Percentiles rank a stretch among this genome's conserved stretches.
phyloP scores from a whole-genome alignment of 2,113 vertebrate species.

The Elephantulus edwardii region DNA sequence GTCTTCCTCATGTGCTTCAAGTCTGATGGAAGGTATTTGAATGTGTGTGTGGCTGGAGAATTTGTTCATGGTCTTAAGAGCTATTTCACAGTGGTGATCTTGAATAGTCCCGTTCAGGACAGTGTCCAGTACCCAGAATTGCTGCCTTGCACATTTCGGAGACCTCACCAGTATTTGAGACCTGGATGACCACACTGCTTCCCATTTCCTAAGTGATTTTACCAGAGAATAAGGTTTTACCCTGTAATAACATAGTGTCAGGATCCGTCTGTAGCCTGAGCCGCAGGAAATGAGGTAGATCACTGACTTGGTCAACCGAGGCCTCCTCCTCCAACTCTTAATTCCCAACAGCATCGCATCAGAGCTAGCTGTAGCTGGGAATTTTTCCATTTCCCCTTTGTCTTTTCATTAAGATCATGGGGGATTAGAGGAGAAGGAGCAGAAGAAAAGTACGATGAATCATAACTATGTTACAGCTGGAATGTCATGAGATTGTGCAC shows the following conservation, averaged over 20 bases:
- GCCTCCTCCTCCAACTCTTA: neutral
- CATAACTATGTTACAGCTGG: neutral
- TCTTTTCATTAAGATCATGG: constrained; percentile 21
- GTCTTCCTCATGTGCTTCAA: neutral
- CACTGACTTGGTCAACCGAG: neutral
- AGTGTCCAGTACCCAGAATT: neutral
- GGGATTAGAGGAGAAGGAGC: neutral
- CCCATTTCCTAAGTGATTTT: constrained; percentile 35
- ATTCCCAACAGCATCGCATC: neutral
- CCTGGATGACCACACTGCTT: constrained; percentile 33
- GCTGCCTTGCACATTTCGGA: constrained; percentile 36
- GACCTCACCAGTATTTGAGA: constrained; percentile 43
- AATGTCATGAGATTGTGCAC: neutral
- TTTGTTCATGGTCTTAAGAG: neutral
- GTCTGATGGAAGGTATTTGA: constrained; percentile 37
- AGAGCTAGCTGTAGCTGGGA: neutral
- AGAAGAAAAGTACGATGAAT: neutral
- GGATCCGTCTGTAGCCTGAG: constrained; percentile 23
- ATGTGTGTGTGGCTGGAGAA: constrained; percentile 3
- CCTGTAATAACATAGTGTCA: neutral
- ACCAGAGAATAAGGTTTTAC: constrained; percentile 35
- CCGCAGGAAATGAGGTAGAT: neutral
- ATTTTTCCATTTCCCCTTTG: constrained; percentile 5
- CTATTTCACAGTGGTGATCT: constrained; percentile 6
- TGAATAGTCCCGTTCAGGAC: neutral